Evolutionary conservation across 2,888 invertebrate species (phyloP), one percentile per base, ranked within the genome.

Genomic region (Sthenelais limicola): DNA sequence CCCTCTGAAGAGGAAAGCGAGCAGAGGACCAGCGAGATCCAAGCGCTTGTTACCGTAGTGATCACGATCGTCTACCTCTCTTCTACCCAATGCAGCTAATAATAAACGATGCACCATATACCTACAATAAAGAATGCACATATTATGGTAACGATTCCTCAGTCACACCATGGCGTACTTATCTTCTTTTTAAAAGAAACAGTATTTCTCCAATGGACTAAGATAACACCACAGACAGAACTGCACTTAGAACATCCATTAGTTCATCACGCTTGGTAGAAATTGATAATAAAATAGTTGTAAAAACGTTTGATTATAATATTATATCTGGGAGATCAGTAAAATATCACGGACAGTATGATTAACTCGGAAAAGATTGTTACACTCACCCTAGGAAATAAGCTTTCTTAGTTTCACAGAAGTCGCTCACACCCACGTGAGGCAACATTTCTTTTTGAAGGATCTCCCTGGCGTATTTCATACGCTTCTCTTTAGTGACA

Each of bases 371-470:
- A 51, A 5, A 5, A 12, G 9, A n/a, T 12, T 12, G 21, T 18
- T 5, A 5, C 26, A 43, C 76, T 47, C 83, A 91, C 85, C 97
- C 97, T 78, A 98, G 90, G 86, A 97, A 98, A 86, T 98, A 98
- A 0, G 99, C 99, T 86, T 99, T 99, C 87, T 98, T 99, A 0
- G 99, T 99, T 90, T 99, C 99, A 90, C 99, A 99, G 88, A 98
- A 98, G 87, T 99, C 98, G 49, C 98, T 97, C 0, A 99, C 97
- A 78, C 99, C 99, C 73, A 99, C 98, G 89, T 99, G 99, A 0
- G 99, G 99, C 81, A 99, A 91, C 96, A 98, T 97, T 93, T 99
- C 99, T 85, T 99, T 99, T 86, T 99, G 99, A 76, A 99, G 90
- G 89, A 99, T 99, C 92, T 99, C 99, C 86, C 95, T 92, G 0